These are phyloP conservation scores for Phylloscopus trochiloides DNA, from an alignment of 2,113 vertebrate species.

Conservation along the genomic window DNA sequence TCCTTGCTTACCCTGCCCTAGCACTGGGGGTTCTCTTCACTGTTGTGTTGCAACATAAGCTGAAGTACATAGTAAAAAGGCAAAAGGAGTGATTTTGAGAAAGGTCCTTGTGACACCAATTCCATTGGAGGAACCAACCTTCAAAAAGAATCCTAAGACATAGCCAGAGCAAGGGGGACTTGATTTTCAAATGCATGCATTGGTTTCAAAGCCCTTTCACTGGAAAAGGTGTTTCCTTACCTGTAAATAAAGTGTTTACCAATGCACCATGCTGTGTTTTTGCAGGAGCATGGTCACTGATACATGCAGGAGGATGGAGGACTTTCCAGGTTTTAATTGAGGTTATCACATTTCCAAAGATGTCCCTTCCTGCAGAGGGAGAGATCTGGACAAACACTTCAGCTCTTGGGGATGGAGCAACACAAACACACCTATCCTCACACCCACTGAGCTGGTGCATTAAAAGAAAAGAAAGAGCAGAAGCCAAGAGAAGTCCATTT, in stretches of 20 bases:
- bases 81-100: neutral
- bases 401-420: neutral
- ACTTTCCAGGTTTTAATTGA: neutral
- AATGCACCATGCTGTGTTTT: neutral
- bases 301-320: neutral
- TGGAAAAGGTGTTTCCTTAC: neutral
- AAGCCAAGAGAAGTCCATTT: neutral
- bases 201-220: neutral
- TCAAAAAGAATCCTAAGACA: neutral
- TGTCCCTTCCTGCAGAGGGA: neutral
- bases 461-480: neutral
- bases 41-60: neutral
- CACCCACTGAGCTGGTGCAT: neutral
- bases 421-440: neutral
- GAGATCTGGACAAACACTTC: slow-evolving; percentile 25
- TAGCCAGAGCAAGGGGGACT: neutral
- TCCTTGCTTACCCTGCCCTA: neutral
- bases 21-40: neutral
- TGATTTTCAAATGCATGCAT: neutral
- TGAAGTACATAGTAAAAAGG: neutral
- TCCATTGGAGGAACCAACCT: neutral
- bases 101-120: neutral
- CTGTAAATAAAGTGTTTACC: neutral
- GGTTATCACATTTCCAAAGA: neutral
- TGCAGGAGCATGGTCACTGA: neutral